Conservation (phyloP, 92 coral and sea anemone species). For the Siderastrea radians region DNA sequence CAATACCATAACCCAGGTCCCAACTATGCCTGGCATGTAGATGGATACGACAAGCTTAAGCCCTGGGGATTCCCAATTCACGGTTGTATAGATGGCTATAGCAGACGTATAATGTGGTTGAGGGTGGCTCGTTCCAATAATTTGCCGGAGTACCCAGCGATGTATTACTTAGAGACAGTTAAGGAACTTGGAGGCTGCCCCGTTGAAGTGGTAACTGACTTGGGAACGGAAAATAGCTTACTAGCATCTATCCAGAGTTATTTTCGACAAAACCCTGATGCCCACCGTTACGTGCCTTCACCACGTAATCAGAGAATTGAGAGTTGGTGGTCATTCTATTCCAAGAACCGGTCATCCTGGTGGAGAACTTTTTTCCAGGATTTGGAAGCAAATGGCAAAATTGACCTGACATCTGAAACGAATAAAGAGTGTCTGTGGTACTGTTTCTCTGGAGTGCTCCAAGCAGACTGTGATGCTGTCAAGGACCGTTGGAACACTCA, state of each 20-base stretch:
- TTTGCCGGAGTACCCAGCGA: slow-evolving; percentile 66
- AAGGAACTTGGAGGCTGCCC: slow-evolving; percentile 73
- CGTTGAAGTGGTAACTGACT: slow-evolving; percentile 68
- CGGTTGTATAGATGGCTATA: slow-evolving; percentile 71
- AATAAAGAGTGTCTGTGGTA: slow-evolving; percentile 56
- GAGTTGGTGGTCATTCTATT: slow-evolving; percentile 79
- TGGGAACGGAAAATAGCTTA: slow-evolving; percentile 80
- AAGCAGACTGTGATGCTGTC: slow-evolving; percentile 35
- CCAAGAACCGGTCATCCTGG: slow-evolving; percentile 54
- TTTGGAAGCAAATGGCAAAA: slow-evolving; percentile 53
- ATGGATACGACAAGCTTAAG: slow-evolving; percentile 69
- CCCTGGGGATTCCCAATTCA: slow-evolving; percentile 73
- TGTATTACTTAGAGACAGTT: slow-evolving; percentile 55
- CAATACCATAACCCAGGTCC: slow-evolving; percentile 66
- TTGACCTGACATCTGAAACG: slow-evolving; percentile 54
- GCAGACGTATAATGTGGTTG: slow-evolving; percentile 71
- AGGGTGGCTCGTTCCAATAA: slow-evolving; percentile 68
- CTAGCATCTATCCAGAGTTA: slow-evolving; percentile 69
- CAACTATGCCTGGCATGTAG: slow-evolving; percentile 75
- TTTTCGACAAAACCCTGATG: slow-evolving; percentile 73
- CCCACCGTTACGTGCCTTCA: slow-evolving; percentile 73
- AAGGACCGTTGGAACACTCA: slow-evolving; percentile 60
- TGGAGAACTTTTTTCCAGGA: slow-evolving; percentile 74
- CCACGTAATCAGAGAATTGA: slow-evolving; percentile 76
- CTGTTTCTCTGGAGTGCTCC: slow-evolving; percentile 33